Base-by-base conservation (phyloP, 2,797 vertebrate genomes). In the Malacoraja senta region DNA sequence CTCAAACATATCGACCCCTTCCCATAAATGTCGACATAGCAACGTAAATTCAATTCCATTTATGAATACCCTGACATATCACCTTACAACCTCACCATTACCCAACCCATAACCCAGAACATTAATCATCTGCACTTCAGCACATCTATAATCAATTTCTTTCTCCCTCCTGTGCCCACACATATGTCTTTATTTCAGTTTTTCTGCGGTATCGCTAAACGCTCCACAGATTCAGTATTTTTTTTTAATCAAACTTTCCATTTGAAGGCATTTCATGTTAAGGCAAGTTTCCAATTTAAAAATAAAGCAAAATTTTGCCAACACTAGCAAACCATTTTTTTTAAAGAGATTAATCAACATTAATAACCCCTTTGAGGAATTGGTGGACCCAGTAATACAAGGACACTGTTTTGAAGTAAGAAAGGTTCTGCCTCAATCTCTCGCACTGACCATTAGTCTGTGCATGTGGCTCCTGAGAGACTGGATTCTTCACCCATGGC, bases 171-270 rank as follows among this genome's bases (percentile, higher is more conserved):
- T 53, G 80, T 10, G 29, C n/a, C 21, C 63, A 88, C n/a, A 68
- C n/a, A 65, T 65, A 8, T 21, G 61, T 21, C 84, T 88, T 88
- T 68, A 68, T 88, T 88, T 88, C 63, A 88, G 63, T 35, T 88
- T 74, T 74, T 74, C 65, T 68, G n/a, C 17, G 63, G 63, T 88
- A 88, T 68, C 84, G 21, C n/a, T 3, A 68, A 53, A 88, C 1
- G 0, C 65, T 88, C 84, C 84, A 88, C 9, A 74, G 1, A 71
- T 3, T 13, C 68, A 17, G 83, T 58, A 53, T 53, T 6, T 53
- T 65, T 63, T 32, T 32, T 17, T 19, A 86, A 35, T 88, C n/a
- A 32, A 88, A 68, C 8, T 88, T 88, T 88, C 84, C 17, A 88
- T 68, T 68, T 9, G 19, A 17, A 21, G 13, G n/a, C 2, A 9